These are phyloP conservation scores for Argyresthia albistria DNA, from an alignment of 2,888 invertebrate genomes.

Conservation along the genomic window DNA sequence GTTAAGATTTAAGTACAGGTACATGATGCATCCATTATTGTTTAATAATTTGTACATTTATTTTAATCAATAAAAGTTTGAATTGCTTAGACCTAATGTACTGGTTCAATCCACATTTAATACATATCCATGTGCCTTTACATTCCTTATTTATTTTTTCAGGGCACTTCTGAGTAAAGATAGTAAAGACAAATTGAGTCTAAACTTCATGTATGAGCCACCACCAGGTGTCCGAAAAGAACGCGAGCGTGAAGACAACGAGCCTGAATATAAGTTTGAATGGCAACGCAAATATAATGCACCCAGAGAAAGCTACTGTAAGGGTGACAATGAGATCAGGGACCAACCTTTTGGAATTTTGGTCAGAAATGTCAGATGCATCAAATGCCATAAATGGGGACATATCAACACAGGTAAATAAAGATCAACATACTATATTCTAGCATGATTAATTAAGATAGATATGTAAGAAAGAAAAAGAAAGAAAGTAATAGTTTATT, in stretches of 20 bases:
- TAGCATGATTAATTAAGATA: too few relatives aligned
- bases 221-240: slow-evolving; percentile 97
- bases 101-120: too few relatives aligned
- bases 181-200: slow-evolving; percentile 97
- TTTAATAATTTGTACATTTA: not conserved
- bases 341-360: slow-evolving; percentile 99
- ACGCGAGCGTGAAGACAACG: slow-evolving; percentile 91
- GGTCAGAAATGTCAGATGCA: slow-evolving; percentile 97
- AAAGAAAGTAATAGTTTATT: too few relatives aligned
- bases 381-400: slow-evolving; percentile 99
- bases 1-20: too few relatives aligned
- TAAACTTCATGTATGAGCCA: slow-evolving; percentile 99
- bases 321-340: slow-evolving; percentile 96
- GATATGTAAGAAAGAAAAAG: too few relatives aligned
- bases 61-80: not conserved
- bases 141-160: slow-evolving; percentile 14
- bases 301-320: slow-evolving; percentile 97
- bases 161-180: slow-evolving; percentile 97
- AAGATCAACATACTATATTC: not conserved
- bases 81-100: too few relatives aligned
- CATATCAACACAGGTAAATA: slow-evolving; percentile 90
- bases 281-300: slow-evolving; percentile 99
- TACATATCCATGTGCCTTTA: too few relatives aligned
- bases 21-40: not conserved
- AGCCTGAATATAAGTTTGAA: slow-evolving; percentile 98